Conservation (phyloP, 2,113 vertebrate species). For the Halichoerus grypus region DNA sequence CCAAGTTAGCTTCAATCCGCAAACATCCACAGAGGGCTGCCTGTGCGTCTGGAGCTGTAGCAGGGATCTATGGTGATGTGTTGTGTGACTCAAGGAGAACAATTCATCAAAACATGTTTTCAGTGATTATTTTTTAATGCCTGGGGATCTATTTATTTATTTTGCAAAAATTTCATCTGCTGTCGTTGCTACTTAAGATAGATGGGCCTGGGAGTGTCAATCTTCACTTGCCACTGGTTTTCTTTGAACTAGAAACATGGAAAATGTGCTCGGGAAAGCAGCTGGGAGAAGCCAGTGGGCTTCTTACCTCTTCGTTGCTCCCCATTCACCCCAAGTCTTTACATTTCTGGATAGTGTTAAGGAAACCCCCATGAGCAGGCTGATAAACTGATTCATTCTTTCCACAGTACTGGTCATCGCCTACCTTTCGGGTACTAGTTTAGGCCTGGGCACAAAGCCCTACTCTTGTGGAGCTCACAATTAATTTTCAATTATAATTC, state of each 20-base stretch:
- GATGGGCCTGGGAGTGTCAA: not conserved
- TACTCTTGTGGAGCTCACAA: not conserved
- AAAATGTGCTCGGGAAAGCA: not conserved
- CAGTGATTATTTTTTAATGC: not conserved
- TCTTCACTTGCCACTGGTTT: not conserved
- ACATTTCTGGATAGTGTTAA: not conserved
- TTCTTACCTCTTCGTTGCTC: not conserved
- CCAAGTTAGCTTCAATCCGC: not conserved
- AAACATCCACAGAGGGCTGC: not conserved
- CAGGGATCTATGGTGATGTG: not conserved
- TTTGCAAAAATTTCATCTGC: not conserved
- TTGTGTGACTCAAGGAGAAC: not conserved
- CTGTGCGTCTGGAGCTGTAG: not conserved
- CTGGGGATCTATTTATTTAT: not conserved
- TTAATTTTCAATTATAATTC: not conserved
- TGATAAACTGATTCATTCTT: not conserved
- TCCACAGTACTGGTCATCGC: not conserved
- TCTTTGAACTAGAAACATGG: not conserved
- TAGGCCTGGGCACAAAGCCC: not conserved
- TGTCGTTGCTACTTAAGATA: not conserved
- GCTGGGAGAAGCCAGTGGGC: not conserved
- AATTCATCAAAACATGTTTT: not conserved
- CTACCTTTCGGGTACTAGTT: no score
- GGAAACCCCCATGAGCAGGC: not conserved
- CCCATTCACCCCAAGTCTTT: not conserved